Base-by-base conservation (phyloP, 2,888 invertebrate genomes). In the Polyommatus icarus region DNA sequence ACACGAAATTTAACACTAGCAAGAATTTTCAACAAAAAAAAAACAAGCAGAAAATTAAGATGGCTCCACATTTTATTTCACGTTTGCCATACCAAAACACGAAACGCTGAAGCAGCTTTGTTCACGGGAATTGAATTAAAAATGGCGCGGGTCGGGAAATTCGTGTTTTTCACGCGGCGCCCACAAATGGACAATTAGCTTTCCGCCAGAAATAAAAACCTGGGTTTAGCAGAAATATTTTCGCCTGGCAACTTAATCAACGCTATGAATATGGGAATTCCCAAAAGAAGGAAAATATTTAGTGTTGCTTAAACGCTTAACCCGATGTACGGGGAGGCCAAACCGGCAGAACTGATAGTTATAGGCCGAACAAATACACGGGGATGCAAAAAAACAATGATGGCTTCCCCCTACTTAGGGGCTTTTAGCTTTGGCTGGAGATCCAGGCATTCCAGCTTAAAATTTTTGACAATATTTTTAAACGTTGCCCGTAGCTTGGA, bases 111-210 rank as follows among this genome's bases (percentile, higher is more conserved):
- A 86, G 86, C 87, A 88, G 90, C 90, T 90, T 91, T 89, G 90
- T 90, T 87, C 88, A 83, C 84, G 89, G 89, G 90, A 92, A 92
- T 91, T 92, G 91, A 92, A 91, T 92, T 92, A 92, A 91, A 90
- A 91, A 92, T 90, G 89, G 91, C 87, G 91, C 87, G 88, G 86
- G 87, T 84, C 86, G 82, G 84, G 54, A 85, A 86, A 89, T 87
- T 85, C 88, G 87, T 90, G 90, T 91, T 91, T 92, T 93, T 91
- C 88, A 87, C 87, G 85, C 85, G 81, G 85, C 86, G 88, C 88
- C 89, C 91, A 86, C 91, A 91, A 93, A 92, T 92, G 90, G 91
- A 91, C 91, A 91, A 92, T 92, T 91, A 92, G 90, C 90, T 83
- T 83, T 80, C 82, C 84, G 82, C 81, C 81, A 83, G 81, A 83